These are phyloP conservation scores for Nemurella pictetii DNA, from an alignment of 2,888 invertebrate species.

Conservation along the genomic window DNA sequence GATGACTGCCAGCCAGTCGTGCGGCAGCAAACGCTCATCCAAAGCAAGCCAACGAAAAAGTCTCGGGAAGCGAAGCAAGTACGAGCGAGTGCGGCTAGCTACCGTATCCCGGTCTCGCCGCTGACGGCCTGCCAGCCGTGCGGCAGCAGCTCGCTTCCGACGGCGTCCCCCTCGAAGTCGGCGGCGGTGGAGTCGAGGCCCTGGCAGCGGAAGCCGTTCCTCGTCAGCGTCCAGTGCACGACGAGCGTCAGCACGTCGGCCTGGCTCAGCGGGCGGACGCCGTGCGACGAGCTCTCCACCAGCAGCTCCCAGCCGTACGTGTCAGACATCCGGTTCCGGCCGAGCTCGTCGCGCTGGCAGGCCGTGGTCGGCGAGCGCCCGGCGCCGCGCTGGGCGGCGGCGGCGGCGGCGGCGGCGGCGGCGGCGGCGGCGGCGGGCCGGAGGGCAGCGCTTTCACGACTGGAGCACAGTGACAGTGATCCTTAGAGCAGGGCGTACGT, in stretches of 20 bases:
- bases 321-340: not conserved
- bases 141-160: not conserved
- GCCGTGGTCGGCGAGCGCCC: no score
- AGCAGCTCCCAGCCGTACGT: not conserved
- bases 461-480: no score
- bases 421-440: no score
- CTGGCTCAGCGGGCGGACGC: not conserved
- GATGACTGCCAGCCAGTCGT: no score
- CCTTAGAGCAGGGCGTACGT: no score
- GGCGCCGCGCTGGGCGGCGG: no score
- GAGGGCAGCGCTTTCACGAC: no score
- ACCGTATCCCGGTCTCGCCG: not conserved
- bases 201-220: not conserved
- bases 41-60: no score
- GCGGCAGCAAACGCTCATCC: no score
- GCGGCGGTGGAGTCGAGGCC: not conserved
- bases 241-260: not conserved
- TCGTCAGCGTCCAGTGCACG: not conserved
- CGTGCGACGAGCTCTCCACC: not conserved
- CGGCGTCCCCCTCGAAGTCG: not conserved
- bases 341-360: not conserved
- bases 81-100: not conserved
- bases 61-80: no score
- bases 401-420: no score
- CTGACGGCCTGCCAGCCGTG: not conserved